Evolutionary conservation across 1,140 invertebrate species (phyloP), one percentile per base, ranked within the genome.

Genomic region (Pseudomyrmex pallidus): DNA sequence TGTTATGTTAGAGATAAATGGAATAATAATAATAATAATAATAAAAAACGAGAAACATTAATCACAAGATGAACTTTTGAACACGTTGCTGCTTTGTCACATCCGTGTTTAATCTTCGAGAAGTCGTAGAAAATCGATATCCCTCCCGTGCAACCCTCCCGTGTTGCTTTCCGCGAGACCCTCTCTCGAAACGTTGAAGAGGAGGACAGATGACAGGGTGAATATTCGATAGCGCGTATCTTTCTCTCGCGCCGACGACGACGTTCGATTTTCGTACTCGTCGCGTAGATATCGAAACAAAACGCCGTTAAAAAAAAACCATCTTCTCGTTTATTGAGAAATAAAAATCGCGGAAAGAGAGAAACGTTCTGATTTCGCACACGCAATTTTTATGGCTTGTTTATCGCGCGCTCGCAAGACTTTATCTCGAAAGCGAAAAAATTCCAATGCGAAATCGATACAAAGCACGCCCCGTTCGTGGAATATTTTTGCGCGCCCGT

Each of bases 71-170:
- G 0, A 35, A 35, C 35, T 35, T 35, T 35, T 7, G 35, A 35
- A 35, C 35, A 7, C 0, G 35, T 35, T 12, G n/a, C 10, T 50
- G 12, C 12, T 74, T 20, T 1, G 17, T 66, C 52, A 20, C 25
- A 3, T 54, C 15, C 22, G 35, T 2, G 35, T 2, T 46, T 46
- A 50, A 61, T 54, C 8, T 15, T 52, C 2, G 50, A 61, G 5
- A 17, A 20, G 59, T 46, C 15, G 50, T 62, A 62, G 48, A 78
- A 90, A 90, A 91, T 91, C 83, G 85, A 90, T 91, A 87, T 62
- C 64, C 54, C 59, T 57, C 13, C 25, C 46, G 44, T n/a, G n/a
- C 0, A 35, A 44, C 54, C 57, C 46, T 44, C 46, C 46, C 64
- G 46, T 73, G 73, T 85, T 85, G 82, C 73, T 54, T 78, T 72